phyloP scores from a whole-genome alignment of 2,797 vertebrate species.

The Myotis findleyi region DNA sequence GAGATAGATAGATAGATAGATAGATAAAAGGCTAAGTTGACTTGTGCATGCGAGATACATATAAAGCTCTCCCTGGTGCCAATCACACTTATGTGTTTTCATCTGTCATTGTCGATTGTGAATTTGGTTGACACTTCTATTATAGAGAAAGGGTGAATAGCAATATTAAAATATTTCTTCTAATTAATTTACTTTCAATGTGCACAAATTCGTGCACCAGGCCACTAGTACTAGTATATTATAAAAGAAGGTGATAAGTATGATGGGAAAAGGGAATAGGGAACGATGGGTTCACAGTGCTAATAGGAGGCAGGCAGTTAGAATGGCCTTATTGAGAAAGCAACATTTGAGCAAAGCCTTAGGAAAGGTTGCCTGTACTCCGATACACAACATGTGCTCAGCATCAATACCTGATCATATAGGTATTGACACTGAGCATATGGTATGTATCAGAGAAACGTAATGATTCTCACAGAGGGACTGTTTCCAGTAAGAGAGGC shows the following conservation, averaged over 20 bases:
- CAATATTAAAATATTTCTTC: no score
- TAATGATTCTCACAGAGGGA: background rate
- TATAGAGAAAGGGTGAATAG: no score
- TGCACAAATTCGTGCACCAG: no score
- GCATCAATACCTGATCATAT: background rate
- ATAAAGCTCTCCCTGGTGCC: no score
- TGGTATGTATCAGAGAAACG: no score
- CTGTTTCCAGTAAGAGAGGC: background rate
- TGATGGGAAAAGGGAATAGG: background rate
- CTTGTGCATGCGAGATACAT: accelerated
- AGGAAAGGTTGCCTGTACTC: background rate
- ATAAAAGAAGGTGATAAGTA: background rate
- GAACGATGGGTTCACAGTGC: background rate
- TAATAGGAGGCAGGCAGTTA: background rate
- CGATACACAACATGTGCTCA: background rate
- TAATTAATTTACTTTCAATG: no score
- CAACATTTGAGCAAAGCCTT: constrained; percentile 6
- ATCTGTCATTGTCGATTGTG: no score
- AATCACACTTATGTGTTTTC: no score
- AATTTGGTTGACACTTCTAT: no score
- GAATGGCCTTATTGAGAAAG: background rate
- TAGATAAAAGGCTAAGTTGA: no score
- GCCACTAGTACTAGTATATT: no score
- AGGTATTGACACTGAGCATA: background rate
- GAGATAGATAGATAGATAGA: no score